Conservation (phyloP, 2,113 vertebrate genomes). For the Sarotherodon lohbergeri region DNA sequence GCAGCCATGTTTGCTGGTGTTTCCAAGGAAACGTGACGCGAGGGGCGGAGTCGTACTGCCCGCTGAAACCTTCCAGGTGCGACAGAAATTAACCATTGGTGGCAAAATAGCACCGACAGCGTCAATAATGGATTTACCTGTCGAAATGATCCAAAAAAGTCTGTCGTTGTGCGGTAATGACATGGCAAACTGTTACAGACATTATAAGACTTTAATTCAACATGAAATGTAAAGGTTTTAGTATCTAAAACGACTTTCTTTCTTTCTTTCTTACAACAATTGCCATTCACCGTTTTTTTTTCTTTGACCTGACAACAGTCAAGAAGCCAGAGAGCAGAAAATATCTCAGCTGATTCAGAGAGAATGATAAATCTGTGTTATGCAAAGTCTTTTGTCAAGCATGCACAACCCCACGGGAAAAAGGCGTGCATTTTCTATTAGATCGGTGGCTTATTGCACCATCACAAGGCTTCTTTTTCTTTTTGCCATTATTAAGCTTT, state of each 20-base stretch:
- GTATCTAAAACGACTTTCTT: not conserved
- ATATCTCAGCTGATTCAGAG: not conserved
- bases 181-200: not conserved
- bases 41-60: not conserved
- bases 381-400: not conserved
- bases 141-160: not conserved
- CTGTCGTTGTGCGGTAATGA: not conserved
- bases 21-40: conserved; percentile 49
- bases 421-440: not conserved
- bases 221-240: not conserved
- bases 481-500: not conserved
- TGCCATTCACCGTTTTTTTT: not conserved
- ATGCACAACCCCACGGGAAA: not conserved
- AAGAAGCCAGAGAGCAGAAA: not conserved
- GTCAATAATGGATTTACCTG: not conserved
- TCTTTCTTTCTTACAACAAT: not conserved
- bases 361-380: not conserved
- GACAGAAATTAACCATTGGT: not conserved
- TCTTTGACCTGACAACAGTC: not conserved
- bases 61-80: not conserved
- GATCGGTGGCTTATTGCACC: not conserved
- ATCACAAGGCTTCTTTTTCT: not conserved
- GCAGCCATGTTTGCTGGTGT: conserved; percentile 37
- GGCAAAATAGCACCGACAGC: not conserved
- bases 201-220: not conserved